Evolutionary conservation across 2,113 vertebrate species (phyloP).

Genomic region (Cisticola juncidis): DNA sequence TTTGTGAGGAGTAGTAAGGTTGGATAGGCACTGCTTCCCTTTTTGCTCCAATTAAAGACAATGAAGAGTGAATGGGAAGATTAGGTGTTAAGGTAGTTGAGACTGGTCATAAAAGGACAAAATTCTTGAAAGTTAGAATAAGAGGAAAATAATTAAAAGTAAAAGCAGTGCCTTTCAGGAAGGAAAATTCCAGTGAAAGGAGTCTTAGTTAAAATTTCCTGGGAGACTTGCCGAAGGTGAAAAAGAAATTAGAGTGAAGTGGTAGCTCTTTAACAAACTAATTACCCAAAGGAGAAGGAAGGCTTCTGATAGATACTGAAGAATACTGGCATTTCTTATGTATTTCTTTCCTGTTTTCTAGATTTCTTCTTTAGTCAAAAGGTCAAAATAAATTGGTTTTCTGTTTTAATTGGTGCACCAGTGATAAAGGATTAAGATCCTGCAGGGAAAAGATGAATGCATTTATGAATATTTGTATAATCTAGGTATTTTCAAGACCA

Average conservation of each 20-base stretch:
- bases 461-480: background rate
- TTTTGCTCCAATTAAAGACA: background rate
- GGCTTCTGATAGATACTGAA: background rate
- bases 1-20: background rate
- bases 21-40: background rate
- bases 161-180: background rate
- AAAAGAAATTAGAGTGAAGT: background rate
- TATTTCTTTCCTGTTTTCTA: background rate
- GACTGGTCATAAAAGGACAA: background rate
- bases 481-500: background rate
- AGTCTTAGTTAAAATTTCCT: background rate
- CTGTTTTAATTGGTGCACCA: background rate
- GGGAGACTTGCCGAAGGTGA: background rate
- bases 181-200: background rate
- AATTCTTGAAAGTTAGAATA: background rate
- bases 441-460: background rate
- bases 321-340: background rate
- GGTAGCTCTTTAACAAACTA: background rate
- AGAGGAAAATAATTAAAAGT: background rate
- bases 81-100: background rate
- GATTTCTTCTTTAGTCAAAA: background rate
- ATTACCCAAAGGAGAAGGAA: constrained; percentile 2
- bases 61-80: background rate
- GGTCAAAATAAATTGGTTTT: background rate
- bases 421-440: background rate